These are phyloP conservation scores for Tor tambroides DNA, from an alignment of 2,113 vertebrate genomes.

Conservation along the genomic window DNA sequence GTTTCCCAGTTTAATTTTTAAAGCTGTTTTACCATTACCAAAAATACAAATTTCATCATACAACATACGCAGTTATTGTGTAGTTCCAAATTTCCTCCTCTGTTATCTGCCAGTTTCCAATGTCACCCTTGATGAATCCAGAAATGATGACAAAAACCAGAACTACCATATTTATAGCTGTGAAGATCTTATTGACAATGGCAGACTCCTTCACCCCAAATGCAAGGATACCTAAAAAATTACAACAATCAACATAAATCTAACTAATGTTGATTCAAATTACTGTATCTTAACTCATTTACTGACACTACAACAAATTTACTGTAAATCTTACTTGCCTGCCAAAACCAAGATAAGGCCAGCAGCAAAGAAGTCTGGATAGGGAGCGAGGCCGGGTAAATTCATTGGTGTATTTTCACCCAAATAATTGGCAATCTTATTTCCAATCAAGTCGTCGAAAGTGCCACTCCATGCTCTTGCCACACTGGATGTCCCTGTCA, in stretches of 20 bases:
- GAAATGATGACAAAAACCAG: conserved; percentile 81
- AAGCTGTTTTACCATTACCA: not conserved
- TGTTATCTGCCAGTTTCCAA: conserved; percentile 78
- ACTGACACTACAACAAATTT: not conserved
- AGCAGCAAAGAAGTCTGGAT: conserved; percentile 84
- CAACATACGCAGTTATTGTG: conserved; percentile 55
- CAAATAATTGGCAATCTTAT: conserved; percentile 75
- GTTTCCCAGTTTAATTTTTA: not conserved
- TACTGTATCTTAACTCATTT: not conserved
- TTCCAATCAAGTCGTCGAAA: conserved; percentile 83
- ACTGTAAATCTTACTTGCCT: conserved; percentile 65
- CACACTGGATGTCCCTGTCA: conserved; percentile 81
- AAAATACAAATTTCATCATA: not conserved
- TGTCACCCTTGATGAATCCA: conserved; percentile 81
- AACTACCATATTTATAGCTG: conserved; percentile 78
- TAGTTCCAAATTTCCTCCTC: conserved; percentile 65
- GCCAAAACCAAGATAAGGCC: conserved; percentile 82
- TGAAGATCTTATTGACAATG: conserved; percentile 83
- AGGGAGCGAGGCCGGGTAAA: conserved; percentile 81
- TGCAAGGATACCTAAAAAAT: conserved; percentile 79
- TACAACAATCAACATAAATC: conserved; percentile 3
- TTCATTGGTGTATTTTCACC: conserved; percentile 66
- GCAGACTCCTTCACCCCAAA: conserved; percentile 86
- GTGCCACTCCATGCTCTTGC: conserved; percentile 86
- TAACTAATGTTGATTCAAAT: not conserved